Percentiles rank a stretch among this genome's conserved stretches.
phyloP scores from a whole-genome alignment of 2,888 invertebrate species.

The Alitta virens region DNA sequence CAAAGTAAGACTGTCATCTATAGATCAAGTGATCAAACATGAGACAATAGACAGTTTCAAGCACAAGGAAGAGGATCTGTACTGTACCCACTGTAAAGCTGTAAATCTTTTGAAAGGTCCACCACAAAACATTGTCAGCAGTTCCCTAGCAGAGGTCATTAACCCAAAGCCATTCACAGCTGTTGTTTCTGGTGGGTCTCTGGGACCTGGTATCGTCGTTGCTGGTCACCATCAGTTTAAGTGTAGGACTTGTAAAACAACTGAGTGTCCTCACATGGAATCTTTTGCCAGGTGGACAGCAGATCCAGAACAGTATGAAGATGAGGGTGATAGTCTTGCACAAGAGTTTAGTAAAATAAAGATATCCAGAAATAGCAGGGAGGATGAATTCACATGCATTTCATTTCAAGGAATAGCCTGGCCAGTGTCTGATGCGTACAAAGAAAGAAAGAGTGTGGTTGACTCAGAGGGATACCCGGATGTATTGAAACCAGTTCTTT shows the following conservation, averaged over 20 bases:
- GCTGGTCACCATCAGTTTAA: neutral
- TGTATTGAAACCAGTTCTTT: neutral
- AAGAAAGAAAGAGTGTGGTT: neutral
- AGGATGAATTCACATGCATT: neutral
- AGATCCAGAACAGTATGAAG: no score
- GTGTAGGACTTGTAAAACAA: neutral
- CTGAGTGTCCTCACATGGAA: neutral
- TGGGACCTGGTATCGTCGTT: neutral
- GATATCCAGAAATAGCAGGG: no score
- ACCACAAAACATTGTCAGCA: neutral
- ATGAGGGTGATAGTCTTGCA: neutral
- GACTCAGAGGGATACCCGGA: neutral
- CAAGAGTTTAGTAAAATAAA: no score
- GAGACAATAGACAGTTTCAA: neutral
- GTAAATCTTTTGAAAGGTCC: neutral
- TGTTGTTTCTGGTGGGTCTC: neutral
- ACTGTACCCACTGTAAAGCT: neutral
- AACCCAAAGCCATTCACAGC: neutral
- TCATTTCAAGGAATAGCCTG: neutral
- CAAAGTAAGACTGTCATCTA: no score
- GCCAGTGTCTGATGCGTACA: neutral
- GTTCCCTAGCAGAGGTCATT: neutral
- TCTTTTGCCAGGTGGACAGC: neutral
- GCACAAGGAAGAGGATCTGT: neutral
- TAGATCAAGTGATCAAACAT: neutral